A percentile compares a stretch with the other conserved stretches of the same genome.
Evolutionary conservation across 2,113 vertebrate species (phyloP).

Genomic region (Condylura cristata): DNA sequence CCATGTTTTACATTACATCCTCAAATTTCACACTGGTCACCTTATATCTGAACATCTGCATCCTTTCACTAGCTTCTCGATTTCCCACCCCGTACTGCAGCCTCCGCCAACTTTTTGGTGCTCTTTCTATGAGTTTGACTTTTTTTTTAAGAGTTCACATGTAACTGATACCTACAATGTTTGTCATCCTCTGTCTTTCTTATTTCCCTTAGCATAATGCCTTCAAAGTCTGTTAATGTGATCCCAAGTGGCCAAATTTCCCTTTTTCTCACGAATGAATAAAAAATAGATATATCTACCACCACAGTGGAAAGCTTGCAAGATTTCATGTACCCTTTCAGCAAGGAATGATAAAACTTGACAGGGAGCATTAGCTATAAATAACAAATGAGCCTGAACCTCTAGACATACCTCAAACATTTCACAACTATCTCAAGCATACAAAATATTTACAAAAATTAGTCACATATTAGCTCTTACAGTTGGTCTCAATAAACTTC

Average conservation of each 20-base stretch:
- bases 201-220: not conserved
- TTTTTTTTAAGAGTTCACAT: not conserved
- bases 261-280: not conserved
- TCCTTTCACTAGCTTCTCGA: not conserved
- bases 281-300: not conserved
- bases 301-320: not conserved
- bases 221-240: not conserved
- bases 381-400: not conserved
- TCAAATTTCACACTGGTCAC: not conserved
- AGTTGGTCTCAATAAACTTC: not conserved
- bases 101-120: not conserved
- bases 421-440: not conserved
- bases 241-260: not conserved
- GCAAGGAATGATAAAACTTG: not conserved
- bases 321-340: slow-evolving; percentile 36
- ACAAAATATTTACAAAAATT: slow-evolving; percentile 40
- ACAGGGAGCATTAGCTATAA: not conserved
- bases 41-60: not conserved
- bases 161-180: not conserved
- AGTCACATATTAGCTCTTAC: not conserved
- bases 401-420: not conserved
- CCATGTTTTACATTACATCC: not conserved
- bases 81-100: not conserved
- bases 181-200: slow-evolving; percentile 1
- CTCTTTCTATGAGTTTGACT: not conserved